Conservation (phyloP, 2,113 vertebrate genomes). For the Girardinichthys multiradiatus region DNA sequence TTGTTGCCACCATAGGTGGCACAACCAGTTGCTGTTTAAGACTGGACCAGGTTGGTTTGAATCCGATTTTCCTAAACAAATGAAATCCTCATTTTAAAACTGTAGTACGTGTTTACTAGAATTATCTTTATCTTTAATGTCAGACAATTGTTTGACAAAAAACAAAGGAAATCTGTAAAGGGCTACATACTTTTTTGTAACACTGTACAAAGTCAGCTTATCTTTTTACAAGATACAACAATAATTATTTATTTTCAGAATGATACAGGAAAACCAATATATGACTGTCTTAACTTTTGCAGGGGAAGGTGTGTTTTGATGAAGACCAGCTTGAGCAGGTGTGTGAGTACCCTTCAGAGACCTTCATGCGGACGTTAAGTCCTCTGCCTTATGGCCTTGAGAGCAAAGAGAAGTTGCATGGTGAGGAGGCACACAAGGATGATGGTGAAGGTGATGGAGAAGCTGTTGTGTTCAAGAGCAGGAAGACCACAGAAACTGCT, state of each 20-base stretch:
- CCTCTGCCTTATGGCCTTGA: conserved; percentile 32
- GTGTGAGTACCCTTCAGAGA: conserved; percentile 81
- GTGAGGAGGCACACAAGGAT: conserved; percentile 33
- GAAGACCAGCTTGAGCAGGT: conserved; percentile 77
- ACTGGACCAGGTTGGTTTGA: too few species aligned
- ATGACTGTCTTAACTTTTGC: neutral
- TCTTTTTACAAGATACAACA: neutral
- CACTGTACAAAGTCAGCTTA: too few species aligned
- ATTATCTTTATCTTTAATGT: too few species aligned
- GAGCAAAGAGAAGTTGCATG: conserved; percentile 26
- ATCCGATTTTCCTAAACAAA: too few species aligned
- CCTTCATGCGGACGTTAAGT: conserved; percentile 46
- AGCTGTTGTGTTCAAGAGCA: conserved; percentile 24
- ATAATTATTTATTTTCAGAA: neutral
- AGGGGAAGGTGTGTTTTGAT: conserved; percentile 80
- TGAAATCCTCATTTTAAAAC: too few species aligned
- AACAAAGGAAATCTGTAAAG: too few species aligned
- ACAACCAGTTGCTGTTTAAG: too few species aligned
- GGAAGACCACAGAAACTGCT: conserved; percentile 33
- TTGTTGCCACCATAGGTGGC: too few species aligned
- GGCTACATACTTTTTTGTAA: too few species aligned
- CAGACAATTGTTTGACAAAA: too few species aligned
- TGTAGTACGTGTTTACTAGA: too few species aligned
- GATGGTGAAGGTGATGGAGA: conserved; percentile 49
- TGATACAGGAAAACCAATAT: neutral